A percentile compares a stretch with the other conserved stretches of the same genome.
Evolutionary conservation across 2,113 vertebrate species (phyloP).

Genomic region (Corythoichthys intestinalis): DNA sequence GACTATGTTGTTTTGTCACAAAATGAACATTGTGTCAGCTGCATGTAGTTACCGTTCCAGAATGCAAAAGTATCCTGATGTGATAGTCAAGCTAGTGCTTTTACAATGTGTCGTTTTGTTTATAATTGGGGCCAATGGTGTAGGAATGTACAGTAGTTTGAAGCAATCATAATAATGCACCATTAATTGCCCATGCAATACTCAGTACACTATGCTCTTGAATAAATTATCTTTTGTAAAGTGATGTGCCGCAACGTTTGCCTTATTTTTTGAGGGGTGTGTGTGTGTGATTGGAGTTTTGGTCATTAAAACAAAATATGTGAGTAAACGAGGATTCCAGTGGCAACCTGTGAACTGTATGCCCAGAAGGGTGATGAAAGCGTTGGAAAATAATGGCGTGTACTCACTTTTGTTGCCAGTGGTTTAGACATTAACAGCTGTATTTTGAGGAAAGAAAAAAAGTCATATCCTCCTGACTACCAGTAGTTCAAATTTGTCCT

Average conservation of each 20-base stretch:
- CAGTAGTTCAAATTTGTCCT: too few species aligned
- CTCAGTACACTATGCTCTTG: conserved; percentile 44
- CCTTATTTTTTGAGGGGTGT: not conserved
- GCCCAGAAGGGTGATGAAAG: too few species aligned
- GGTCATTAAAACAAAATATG: too few species aligned
- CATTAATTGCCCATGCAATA: conserved; percentile 31
- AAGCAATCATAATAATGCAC: conserved; percentile 14
- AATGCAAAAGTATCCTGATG: not conserved
- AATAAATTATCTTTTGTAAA: conserved; percentile 69
- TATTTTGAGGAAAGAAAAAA: too few species aligned
- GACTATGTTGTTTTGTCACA: not conserved
- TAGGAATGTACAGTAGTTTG: not conserved
- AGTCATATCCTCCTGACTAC: too few species aligned
- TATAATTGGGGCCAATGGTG: not conserved
- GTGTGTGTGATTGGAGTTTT: too few species aligned
- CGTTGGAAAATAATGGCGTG: too few species aligned
- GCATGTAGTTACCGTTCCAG: not conserved
- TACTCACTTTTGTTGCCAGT: too few species aligned
- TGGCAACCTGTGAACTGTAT: too few species aligned
- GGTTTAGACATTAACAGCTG: too few species aligned
- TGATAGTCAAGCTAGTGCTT: not conserved
- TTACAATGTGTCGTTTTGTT: not conserved
- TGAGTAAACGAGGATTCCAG: too few species aligned
- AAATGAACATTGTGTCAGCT: not conserved
- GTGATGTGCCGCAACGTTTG: not conserved